Base-by-base conservation (phyloP, 2,888 invertebrate species). In the Drosophila ustulata region DNA sequence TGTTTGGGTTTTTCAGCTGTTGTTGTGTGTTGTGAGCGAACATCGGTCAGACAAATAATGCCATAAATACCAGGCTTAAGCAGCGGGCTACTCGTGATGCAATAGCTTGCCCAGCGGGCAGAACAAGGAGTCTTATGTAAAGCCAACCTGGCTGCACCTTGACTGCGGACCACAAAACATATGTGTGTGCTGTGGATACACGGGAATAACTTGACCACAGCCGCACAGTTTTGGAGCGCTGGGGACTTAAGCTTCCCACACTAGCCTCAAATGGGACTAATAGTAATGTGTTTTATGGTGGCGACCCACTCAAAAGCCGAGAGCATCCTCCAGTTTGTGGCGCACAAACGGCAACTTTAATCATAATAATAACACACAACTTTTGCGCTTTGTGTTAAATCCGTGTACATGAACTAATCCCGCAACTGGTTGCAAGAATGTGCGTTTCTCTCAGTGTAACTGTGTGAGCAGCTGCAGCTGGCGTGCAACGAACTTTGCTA, bases 291-390 rank as follows among this genome's bases (percentile, higher is more conserved):
- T 80, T 74, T 71, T 68, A 71, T 58, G 59, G 57, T 39, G 46
- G 58, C 43, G 8, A 11, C 39, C 32, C 45, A 30, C 41, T 34
- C 47, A 5, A 11, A 37, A 37, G n/a, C 37, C 37, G n/a, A 37
- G 37, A 25, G 45, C 45, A 45, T 5, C 7, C 39, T 30, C 8
- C 28, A 25, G 25, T 46, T 45, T 56, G 57, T 18, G 57, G 56
- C 66, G 55, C 66, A 50, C 47, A 61, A 56, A 68, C 57, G 52
- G 47, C 11, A 83, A 80, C 84, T 86, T 83, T 84, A 81, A 83
- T 83, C 83, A 86, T 86, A 83, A 83, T 83, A 83, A 83, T 77
- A 85, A 72, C 39, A 41, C 66, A 78, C 52, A 73, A 68, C 70
- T 82, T 82, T 11, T 9, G 28, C 3, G 28, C 34, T 37, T 71